phyloP scores from a whole-genome alignment of 2,113 vertebrate genomes.

The Telmatochromis sp. region DNA sequence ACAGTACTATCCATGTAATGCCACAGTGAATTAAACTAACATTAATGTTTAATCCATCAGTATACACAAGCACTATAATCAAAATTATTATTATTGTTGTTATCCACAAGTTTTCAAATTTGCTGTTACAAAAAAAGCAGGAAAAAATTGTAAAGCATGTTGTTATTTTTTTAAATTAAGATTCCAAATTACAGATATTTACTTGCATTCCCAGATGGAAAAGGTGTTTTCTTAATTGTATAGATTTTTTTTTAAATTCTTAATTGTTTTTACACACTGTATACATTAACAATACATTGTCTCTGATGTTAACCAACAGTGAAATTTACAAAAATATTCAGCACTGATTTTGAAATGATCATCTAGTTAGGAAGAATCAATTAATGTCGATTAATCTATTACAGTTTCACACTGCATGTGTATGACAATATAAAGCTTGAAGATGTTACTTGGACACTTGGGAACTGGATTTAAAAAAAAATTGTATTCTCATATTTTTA shows the following conservation, averaged over 20 bases:
- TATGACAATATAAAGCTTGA: neutral
- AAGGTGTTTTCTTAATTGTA: fast-evolving
- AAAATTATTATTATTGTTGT: neutral
- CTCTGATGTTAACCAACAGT: neutral
- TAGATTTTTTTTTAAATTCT: neutral
- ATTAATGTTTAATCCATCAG: neutral
- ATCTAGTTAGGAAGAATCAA: neutral
- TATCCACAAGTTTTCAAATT: neutral
- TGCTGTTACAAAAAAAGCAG: neutral
- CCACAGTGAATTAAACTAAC: neutral
- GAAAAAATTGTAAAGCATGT: neutral
- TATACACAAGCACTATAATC: neutral
- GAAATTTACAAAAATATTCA: neutral
- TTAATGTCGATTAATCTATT: neutral
- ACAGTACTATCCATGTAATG: neutral
- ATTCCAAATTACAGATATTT: neutral
- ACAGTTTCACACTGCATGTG: fast-evolving
- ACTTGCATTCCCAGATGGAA: neutral
- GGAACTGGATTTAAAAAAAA: neutral
- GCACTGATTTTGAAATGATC: neutral
- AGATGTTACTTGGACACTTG: neutral
- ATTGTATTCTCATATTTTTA: fast-evolving
- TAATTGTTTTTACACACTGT: neutral
- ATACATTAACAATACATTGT: neutral
- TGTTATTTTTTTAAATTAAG: neutral